Evolutionary conservation across 1,140 invertebrate species (phyloP), one percentile per base, ranked within the genome.

Genomic region (Leguminivora glycinivorella): DNA sequence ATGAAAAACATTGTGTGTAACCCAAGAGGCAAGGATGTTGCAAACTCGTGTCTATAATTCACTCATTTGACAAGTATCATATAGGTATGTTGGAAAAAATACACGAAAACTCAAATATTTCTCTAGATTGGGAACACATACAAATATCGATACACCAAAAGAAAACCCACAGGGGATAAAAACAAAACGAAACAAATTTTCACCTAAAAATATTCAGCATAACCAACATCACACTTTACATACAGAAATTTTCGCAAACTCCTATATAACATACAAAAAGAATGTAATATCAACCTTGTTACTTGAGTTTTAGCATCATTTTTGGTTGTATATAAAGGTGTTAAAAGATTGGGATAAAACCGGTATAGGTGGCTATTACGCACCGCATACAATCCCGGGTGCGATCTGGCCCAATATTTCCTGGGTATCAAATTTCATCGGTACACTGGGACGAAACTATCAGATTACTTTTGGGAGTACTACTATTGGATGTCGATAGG

Each of bases 391-490:
- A 63, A 63, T 31, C 26, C 26, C 26, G 25, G 58, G 29, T 26
- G 58, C 58, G 58, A 34, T 63, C 26, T 12, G 14, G 25, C n/a
- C 58, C 58, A 34, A 63, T 63, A 34, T 63, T 31, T 63, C 58
- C 26, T 26, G 58, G 56, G 58, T 63, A 63, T 63, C 58, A 63
- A 63, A 63, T 63, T 63, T 63, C 58, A 63, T 63, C 26, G 58
- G 58, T 63, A 63, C 34, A 63, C 26, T 29, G 56, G 58, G 58
- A 63, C 58, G 58, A 63, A 63, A 63, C 58, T 63, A 63, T 63
- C 58, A 63, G 58, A 63, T 63, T 63, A 63, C 26, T 63, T 63
- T 63, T 63, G 58, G 58, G n/a, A 14, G 14, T 26, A 29, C 25
- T 63, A 63, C 58, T 63, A 63, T 29, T 22, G 6, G 0, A 29